Conservation (phyloP, 2,888 invertebrate genomes). For the Tortrix viridana region DNA sequence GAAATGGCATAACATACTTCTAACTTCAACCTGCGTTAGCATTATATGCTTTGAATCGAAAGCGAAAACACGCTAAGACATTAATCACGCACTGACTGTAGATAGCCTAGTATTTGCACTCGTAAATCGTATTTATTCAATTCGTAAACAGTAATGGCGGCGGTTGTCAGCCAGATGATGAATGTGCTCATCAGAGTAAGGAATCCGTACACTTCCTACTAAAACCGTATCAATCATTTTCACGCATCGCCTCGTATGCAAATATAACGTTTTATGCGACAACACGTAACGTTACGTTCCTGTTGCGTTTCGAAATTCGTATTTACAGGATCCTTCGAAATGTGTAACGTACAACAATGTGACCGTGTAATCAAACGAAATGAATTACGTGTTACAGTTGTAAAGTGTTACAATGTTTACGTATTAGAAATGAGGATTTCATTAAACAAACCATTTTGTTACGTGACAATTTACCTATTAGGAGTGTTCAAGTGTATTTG, state of each 20-base stretch:
- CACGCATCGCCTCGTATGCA: constrained; percentile 66
- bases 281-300: constrained; percentile 47
- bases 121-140: constrained; percentile 55
- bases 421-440: constrained; percentile 6
- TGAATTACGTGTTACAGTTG: constrained; percentile 8
- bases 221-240: constrained; percentile 75
- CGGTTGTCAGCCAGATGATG: constrained; percentile 66
- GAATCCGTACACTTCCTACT: constrained; percentile 51
- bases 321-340: no score
- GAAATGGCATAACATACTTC: background rate
- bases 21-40: no score
- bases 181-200: constrained; percentile 66
- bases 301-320: constrained; percentile 10
- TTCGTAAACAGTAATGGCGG: constrained; percentile 55
- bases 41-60: no score
- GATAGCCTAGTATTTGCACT: constrained; percentile 30
- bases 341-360: constrained; percentile 25
- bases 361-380: constrained; percentile 19
- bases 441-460: background rate
- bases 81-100: constrained; percentile 30
- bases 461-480: no score
- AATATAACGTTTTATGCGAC: constrained; percentile 62
- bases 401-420: background rate
- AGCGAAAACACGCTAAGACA: background rate
- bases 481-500: no score